Conservation (phyloP, 2,113 vertebrate genomes). For the Nerophis lumbriciformis region DNA sequence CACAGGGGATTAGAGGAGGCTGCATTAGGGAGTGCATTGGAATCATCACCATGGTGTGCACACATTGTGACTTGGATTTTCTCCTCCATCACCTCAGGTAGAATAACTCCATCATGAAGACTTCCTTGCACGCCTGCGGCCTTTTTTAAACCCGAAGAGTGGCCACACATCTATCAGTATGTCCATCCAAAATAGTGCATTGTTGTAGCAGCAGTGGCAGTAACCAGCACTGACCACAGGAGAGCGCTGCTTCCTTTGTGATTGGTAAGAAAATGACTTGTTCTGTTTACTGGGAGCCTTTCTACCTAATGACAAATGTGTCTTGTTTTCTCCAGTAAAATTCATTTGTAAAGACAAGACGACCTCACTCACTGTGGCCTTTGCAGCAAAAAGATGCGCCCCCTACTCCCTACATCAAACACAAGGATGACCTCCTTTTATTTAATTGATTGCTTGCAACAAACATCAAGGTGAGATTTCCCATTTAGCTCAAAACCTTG, state of each 20-base stretch:
- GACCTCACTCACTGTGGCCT: neutral
- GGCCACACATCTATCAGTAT: neutral
- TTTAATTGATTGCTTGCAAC: neutral
- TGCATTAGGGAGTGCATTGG: constrained; percentile 6
- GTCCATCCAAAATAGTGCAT: constrained; percentile 15
- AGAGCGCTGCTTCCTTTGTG: constrained; percentile 23
- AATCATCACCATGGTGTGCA: too few species aligned
- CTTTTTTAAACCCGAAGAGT: neutral
- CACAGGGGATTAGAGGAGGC: constrained; percentile 12
- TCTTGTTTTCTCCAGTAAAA: neutral
- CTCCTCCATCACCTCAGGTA: too few species aligned
- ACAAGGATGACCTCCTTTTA: neutral
- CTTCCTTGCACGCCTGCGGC: constrained; percentile 10
- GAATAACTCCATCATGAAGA: constrained; percentile 35
- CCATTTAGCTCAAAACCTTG: too few species aligned
- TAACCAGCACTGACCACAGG: constrained; percentile 17
- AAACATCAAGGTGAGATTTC: neutral
- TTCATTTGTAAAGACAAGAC: neutral
- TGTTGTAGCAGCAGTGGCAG: constrained; percentile 33
- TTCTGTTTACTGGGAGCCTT: neutral
- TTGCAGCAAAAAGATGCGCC: too few species aligned
- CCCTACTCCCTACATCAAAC: neutral
- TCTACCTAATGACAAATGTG: neutral
- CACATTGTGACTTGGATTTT: too few species aligned
- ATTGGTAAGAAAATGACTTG: constrained; percentile 1